Evolutionary conservation across 2,888 invertebrate genomes (phyloP).

Genomic region (Rotaria macrura): DNA sequence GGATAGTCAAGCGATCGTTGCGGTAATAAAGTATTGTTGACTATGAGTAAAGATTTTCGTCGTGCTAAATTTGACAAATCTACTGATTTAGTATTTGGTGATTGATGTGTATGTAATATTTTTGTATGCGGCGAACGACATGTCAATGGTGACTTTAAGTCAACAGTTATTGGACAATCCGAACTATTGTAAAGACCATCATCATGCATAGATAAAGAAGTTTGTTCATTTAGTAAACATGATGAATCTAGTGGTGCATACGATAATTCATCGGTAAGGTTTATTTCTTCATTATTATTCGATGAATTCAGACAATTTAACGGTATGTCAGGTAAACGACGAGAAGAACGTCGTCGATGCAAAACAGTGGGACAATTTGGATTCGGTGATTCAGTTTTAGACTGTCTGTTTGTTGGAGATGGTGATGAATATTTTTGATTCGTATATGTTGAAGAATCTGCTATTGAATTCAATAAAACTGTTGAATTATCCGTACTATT

Average conservation of each 20-base stretch:
- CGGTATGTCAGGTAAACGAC: neutral
- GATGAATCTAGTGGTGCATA: neutral
- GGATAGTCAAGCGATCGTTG: slow-evolving; percentile 32
- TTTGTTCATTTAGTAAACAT: neutral
- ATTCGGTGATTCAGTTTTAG: neutral
- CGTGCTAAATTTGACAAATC: slow-evolving; percentile 23
- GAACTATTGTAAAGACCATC: neutral
- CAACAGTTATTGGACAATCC: neutral
- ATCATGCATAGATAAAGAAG: neutral
- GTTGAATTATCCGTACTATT: neutral
- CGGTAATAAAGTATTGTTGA: slow-evolving; percentile 22
- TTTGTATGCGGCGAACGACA: neutral
- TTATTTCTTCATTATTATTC: neutral
- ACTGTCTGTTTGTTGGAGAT: neutral
- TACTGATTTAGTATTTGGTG: slow-evolving; percentile 23
- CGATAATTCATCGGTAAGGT: neutral
- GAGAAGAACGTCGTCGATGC: neutral
- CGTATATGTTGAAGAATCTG: neutral
- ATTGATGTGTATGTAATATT: neutral
- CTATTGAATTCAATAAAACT: neutral
- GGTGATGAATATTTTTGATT: neutral
- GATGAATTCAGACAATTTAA: neutral
- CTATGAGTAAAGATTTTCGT: slow-evolving; percentile 1
- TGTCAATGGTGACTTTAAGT: slow-evolving; percentile 16
- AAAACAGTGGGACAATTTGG: no score